Evolutionary conservation across 2,797 vertebrate species (phyloP).

Genomic region (Phoxinus dragarum): DNA sequence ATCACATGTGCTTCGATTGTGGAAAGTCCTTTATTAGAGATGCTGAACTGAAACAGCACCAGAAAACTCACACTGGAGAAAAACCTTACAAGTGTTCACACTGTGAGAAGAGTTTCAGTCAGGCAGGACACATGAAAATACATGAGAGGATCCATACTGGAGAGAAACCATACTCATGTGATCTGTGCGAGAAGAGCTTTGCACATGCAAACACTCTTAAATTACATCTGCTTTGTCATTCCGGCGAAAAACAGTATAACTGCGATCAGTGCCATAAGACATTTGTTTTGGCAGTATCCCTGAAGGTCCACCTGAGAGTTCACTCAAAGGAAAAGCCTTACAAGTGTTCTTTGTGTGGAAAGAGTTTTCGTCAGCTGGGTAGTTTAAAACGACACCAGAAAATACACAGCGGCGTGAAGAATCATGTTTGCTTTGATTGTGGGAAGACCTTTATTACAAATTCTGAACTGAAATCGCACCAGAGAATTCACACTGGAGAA

Average conservation of each 20-base stretch:
- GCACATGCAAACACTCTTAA: not conserved
- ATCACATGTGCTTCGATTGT: not conserved
- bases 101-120: not conserved
- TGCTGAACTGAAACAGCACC: not conserved
- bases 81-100: not conserved
- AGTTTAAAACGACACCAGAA: not conserved
- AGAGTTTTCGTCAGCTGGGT: not conserved
- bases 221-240: not conserved
- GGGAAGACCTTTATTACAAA: not conserved
- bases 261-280: not conserved
- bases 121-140: not conserved
- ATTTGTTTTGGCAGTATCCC: not conserved
- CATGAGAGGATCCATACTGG: not conserved
- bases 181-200: not conserved
- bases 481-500: not conserved
- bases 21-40: not conserved
- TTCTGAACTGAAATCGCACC: not conserved
- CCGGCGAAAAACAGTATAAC: not conserved
- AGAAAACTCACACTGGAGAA: not conserved
- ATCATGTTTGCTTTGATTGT: not conserved
- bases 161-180: not conserved
- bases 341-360: not conserved
- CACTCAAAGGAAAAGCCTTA: not conserved
- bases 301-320: not conserved
- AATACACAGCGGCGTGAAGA: not conserved